Evolutionary conservation across 2,888 invertebrate species (phyloP).

Genomic region (Dryococelus australis): DNA sequence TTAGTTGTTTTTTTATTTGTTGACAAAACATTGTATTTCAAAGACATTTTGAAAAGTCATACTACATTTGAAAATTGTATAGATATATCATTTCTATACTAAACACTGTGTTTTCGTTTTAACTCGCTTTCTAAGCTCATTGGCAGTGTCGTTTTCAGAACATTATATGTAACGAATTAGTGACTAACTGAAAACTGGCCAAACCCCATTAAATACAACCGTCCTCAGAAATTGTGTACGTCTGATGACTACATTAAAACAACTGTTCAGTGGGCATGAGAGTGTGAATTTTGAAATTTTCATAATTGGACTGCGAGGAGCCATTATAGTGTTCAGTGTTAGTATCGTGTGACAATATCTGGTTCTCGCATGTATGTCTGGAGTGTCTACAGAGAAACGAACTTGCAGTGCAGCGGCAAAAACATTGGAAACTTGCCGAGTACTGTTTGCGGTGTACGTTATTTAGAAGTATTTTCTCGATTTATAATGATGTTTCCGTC

Average conservation of each 20-base stretch:
- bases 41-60: no score
- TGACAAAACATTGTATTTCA: no score
- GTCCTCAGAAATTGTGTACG: background rate
- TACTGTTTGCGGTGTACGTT: background rate
- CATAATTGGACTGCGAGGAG: background rate
- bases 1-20: no score
- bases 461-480: conserved; percentile 31
- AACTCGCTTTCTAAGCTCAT: background rate
- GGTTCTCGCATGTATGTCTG: background rate
- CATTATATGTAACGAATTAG: background rate
- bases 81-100: no score
- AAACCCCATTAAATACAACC: background rate
- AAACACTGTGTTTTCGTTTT: no score
- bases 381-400: background rate
- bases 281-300: background rate
- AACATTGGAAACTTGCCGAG: background rate
- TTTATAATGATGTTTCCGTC: conserved; percentile 36
- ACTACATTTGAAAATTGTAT: no score
- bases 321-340: background rate
- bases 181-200: background rate
- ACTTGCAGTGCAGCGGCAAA: background rate
- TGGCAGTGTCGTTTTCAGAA: background rate
- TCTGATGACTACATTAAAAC: background rate
- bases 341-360: background rate
- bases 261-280: background rate